Evolutionary conservation across 1,140 invertebrate species (phyloP), one percentile per base, ranked within the genome.

Genomic region (Drosophila leontia): DNA sequence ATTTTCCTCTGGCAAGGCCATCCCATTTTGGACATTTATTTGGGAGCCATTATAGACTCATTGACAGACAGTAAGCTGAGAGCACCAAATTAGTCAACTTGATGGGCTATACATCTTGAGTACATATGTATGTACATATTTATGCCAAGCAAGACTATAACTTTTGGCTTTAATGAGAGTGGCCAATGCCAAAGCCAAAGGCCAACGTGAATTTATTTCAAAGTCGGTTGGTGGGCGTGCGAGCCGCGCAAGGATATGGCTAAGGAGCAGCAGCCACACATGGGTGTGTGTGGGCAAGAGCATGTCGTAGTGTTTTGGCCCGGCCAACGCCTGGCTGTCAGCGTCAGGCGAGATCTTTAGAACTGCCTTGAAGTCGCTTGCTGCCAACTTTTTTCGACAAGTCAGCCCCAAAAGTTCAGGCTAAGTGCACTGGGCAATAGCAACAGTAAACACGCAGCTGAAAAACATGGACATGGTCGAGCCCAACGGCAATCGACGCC

Each of bases 121-220:
- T 35, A 37, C 7, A 71, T 58, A 71, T 19, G 39, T 50, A 42
- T 34, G 35, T 13, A 7, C 29, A 39, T 71, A 42, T 59, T n/a
- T 48, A 29, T 72, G 69, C 56, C 70, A 84, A 78, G 64, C 60
- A 74, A 68, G 65, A 80, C 62, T 41, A 85, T 81, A 78, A 80
- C 61, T 71, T 83, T 58, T 55, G 65, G 63, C 83, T 83, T 80
- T 80, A 83, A 88, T 80, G 60, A 74, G 61, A 71, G 77, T 80
- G 69, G 75, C 87, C 80, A 88, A 88, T 64, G 80, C 80, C 60
- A 68, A 50, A 76, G 77, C 77, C 64, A 83, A 84, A 84, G 82
- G 82, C 82, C 82, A 84, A 61, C 70, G 69, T 56, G 65, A 83
- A 78, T 88, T 87, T 82, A 47, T 87, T 82, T 86, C 84, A 84